phyloP scores from a whole-genome alignment of 2,113 vertebrate genomes.

The Otus sunia region DNA sequence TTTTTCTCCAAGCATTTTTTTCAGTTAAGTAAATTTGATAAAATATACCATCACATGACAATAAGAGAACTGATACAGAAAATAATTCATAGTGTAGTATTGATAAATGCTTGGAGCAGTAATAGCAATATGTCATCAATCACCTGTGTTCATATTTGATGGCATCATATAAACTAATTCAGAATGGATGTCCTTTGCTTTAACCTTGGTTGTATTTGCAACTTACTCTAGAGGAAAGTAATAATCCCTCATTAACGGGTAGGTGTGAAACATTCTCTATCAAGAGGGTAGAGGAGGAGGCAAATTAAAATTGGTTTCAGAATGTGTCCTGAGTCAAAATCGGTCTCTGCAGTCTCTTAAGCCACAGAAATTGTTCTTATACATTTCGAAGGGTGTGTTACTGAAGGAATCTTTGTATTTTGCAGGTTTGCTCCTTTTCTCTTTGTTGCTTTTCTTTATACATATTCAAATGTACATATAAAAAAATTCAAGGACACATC shows the following conservation, averaged over 20 bases:
- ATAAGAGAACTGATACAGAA: constrained; percentile 35
- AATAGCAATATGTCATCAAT: constrained; percentile 30
- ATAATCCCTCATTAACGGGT: constrained; percentile 49
- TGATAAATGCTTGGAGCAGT: constrained; percentile 43
- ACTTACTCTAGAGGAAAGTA: constrained; percentile 36
- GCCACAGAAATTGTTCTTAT: constrained; percentile 36
- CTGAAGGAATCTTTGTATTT: not conserved
- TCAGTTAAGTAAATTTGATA: constrained; percentile 25
- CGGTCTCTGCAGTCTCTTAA: constrained; percentile 21
- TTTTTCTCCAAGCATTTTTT: not conserved
- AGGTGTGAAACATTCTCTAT: constrained; percentile 37
- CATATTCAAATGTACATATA: not conserved
- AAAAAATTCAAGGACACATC: constrained; percentile 47
- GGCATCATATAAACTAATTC: constrained; percentile 34
- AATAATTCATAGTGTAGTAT: constrained; percentile 33
- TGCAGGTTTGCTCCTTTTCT: not conserved
- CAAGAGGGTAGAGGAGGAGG: constrained; percentile 8
- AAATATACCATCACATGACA: constrained; percentile 26
- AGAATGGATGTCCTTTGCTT: constrained; percentile 14
- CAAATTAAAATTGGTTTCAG: constrained; percentile 1
- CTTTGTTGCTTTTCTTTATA: not conserved
- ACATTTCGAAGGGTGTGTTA: constrained; percentile 32
- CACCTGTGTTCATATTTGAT: constrained; percentile 8
- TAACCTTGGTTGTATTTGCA: constrained; percentile 48
- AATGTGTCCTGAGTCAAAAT: constrained; percentile 49